Evolutionary conservation across 1,140 invertebrate genomes (phyloP).

Genomic region (Dreissena polymorpha): DNA sequence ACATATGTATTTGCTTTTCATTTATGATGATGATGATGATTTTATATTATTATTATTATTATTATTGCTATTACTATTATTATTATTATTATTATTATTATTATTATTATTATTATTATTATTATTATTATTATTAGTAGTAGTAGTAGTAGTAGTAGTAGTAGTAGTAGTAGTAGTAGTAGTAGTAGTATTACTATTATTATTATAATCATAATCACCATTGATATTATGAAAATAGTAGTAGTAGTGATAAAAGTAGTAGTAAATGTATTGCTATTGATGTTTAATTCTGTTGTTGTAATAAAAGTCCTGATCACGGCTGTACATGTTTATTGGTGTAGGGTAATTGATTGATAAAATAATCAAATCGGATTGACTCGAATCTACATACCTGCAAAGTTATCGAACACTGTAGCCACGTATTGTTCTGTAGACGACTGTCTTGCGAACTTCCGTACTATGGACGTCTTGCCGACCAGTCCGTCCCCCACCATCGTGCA

Average conservation of each 20-base stretch:
- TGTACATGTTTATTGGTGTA: neutral
- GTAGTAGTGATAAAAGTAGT: no score
- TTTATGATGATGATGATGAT: no score
- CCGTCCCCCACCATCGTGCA: slow-evolving; percentile 48
- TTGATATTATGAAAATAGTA: no score
- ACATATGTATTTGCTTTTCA: no score
- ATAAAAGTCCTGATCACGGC: neutral
- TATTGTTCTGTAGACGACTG: slow-evolving; percentile 9
- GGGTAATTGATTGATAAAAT: neutral
- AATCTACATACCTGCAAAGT: slow-evolving; percentile 44
- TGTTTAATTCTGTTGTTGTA: neutral
- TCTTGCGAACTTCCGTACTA: slow-evolving; percentile 22
- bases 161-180: no score
- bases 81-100: neutral
- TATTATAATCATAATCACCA: no score
- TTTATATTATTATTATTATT: no score
- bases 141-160: no score
- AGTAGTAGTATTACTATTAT: neutral
- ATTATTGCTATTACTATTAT: no score
- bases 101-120: no score
- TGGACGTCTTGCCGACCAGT: slow-evolving; percentile 39
- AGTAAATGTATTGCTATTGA: neutral
- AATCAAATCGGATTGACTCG: neutral
- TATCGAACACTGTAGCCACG: slow-evolving; percentile 46
- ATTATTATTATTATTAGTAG: no score